Conservation (phyloP, 2,113 vertebrate species). For the Microcebus griseorufus region DNA sequence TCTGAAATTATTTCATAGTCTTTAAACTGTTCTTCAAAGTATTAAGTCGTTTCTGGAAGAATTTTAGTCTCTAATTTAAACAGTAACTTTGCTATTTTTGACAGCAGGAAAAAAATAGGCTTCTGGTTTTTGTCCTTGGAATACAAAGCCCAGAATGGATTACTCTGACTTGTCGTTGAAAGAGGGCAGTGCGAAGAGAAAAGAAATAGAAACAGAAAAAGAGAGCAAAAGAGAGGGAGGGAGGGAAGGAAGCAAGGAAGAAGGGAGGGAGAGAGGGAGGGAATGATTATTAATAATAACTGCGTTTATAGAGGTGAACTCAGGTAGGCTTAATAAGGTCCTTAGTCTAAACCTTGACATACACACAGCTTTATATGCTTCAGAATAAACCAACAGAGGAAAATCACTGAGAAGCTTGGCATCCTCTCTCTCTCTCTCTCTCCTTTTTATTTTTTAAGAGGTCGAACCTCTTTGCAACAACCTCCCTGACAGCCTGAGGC, state of each 20-base stretch:
- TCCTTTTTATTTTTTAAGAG: background rate
- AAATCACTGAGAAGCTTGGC: background rate
- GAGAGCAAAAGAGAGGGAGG: background rate
- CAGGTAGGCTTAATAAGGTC: background rate
- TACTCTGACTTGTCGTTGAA: background rate
- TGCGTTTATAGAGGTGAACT: background rate
- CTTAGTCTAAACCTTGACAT: background rate
- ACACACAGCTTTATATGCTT: background rate
- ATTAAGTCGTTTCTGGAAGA: background rate
- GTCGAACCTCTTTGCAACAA: background rate
- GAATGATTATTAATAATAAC: background rate
- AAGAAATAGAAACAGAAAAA: background rate
- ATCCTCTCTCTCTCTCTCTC: background rate
- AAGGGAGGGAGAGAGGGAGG: fast-evolving
- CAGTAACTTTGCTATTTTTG: slow-evolving; percentile 4
- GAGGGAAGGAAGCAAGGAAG: background rate
- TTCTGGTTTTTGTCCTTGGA: background rate
- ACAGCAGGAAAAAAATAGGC: slow-evolving; percentile 33
- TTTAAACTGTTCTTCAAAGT: background rate
- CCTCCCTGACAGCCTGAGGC: background rate
- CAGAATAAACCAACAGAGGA: background rate
- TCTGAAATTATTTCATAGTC: background rate
- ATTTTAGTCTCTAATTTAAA: background rate
- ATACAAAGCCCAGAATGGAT: background rate
- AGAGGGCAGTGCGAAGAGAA: background rate